A percentile compares a stretch with the other conserved stretches of the same genome.
Conservation (phyloP, 2,888 invertebrate species). For the Trachelus troglodyta region DNA sequence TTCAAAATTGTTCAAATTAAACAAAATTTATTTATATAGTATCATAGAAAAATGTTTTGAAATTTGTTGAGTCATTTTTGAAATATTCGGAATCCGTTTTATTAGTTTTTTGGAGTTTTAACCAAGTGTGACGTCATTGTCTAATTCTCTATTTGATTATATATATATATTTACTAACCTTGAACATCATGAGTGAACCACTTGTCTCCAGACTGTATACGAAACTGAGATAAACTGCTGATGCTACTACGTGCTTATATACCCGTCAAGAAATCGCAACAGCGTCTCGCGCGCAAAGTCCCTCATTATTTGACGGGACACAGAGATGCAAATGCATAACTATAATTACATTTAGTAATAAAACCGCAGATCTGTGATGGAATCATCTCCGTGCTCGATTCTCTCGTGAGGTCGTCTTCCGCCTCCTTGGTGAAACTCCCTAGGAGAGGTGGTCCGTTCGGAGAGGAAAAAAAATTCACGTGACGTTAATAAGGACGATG, state of each 20-base stretch:
- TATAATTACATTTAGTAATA: slow-evolving; percentile 62
- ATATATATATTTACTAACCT: slow-evolving; percentile 45
- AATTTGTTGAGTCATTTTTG: too few relatives aligned
- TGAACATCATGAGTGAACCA: slow-evolving; percentile 45
- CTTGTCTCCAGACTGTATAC: slow-evolving; percentile 22
- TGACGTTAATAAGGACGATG: too few relatives aligned
- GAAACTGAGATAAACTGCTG: slow-evolving; percentile 47
- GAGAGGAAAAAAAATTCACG: neutral
- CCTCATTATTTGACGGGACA: slow-evolving; percentile 51
- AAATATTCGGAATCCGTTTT: too few relatives aligned
- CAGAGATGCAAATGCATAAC: slow-evolving; percentile 56
- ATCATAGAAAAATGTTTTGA: too few relatives aligned
- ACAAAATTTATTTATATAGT: too few relatives aligned
- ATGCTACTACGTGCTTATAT: slow-evolving; percentile 32
- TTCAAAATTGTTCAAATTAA: too few relatives aligned
- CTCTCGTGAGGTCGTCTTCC: neutral
- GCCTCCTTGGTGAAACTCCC: neutral
- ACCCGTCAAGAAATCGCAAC: slow-evolving; percentile 17
- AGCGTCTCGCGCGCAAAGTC: slow-evolving; percentile 41
- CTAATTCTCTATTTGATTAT: neutral
- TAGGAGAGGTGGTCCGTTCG: neutral
- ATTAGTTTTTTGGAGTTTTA: too few relatives aligned
- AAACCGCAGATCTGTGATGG: slow-evolving; percentile 59
- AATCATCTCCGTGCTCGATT: slow-evolving; percentile 1
- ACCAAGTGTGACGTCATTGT: neutral